These are phyloP conservation scores for Boulengeromyrus knoepffleri DNA, from an alignment of 2,113 vertebrate species.

Conservation along the genomic window DNA sequence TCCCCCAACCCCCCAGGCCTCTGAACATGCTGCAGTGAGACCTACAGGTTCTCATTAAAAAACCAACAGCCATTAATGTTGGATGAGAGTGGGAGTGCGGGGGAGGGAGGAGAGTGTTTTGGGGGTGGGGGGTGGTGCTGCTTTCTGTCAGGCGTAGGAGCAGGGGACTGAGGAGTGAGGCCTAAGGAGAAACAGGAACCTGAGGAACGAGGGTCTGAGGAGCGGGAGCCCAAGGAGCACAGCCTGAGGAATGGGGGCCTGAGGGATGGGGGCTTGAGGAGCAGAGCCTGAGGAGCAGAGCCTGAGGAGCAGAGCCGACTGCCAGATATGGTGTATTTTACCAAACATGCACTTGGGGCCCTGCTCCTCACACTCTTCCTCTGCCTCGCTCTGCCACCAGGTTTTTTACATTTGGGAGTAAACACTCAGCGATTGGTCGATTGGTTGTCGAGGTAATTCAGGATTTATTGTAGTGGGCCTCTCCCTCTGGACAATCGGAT, in stretches of 20 bases:
- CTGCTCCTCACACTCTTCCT: conserved; percentile 2
- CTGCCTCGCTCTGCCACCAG: neutral
- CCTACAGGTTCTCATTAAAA: conserved; percentile 64
- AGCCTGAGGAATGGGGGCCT: too few species aligned
- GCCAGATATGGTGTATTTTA: neutral
- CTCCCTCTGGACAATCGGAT: conserved; percentile 22
- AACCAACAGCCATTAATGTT: conserved; percentile 70
- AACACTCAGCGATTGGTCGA: neutral
- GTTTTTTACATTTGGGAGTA: conserved; percentile 16
- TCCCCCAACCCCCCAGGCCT: conserved; percentile 23
- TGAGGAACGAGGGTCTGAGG: neutral
- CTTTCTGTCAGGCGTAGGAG: neutral
- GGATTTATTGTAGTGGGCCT: conserved; percentile 14
- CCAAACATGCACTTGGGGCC: neutral
- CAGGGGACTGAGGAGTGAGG: neutral
- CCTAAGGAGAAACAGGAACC: too few species aligned
- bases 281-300: too few species aligned
- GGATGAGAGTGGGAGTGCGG: conserved; percentile 60
- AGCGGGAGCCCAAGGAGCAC: neutral
- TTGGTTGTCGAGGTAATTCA: conserved; percentile 19
- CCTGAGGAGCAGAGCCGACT: neutral
- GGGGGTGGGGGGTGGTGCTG: neutral
- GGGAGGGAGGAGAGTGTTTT: conserved; percentile 27
- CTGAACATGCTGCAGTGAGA: conserved; percentile 51
- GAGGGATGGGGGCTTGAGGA: too few species aligned